phyloP scores from a whole-genome alignment of 1,140 invertebrate genomes.

The Pteromalus puparum region DNA sequence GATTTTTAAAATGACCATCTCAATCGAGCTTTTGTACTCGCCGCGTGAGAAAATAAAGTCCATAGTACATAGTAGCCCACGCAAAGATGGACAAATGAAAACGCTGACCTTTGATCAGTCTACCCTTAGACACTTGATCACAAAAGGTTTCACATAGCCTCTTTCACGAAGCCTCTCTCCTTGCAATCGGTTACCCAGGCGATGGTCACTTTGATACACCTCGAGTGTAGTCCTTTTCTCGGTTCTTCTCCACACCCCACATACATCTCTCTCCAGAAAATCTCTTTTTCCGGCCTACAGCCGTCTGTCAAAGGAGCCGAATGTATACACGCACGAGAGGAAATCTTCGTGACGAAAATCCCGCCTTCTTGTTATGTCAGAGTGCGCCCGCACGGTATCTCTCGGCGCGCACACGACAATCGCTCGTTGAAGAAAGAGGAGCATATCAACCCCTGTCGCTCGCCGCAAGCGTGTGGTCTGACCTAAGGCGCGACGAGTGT shows the following conservation, averaged over 20 bases:
- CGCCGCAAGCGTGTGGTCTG: constrained; percentile 44
- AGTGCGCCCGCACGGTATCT: constrained; percentile 41
- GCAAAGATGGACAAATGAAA: constrained; percentile 6
- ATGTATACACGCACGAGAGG: not conserved
- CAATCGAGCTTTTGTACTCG: too few relatives aligned
- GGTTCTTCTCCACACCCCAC: not conserved
- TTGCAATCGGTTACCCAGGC: constrained; percentile 61
- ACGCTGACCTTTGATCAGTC: not conserved
- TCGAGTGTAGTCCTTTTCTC: constrained; percentile 36
- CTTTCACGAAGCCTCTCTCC: constrained; percentile 50
- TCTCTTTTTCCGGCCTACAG: constrained; percentile 47
- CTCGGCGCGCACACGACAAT: not conserved
- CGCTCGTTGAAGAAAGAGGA: constrained; percentile 16
- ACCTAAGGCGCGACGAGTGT: constrained; percentile 57
- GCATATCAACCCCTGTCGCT: not conserved
- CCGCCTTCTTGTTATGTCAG: constrained; percentile 64
- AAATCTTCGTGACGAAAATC: constrained; percentile 11
- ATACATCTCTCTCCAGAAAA: constrained; percentile 50
- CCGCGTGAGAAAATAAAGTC: too few relatives aligned
- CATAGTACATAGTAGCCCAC: not conserved
- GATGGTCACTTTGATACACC: constrained; percentile 67
- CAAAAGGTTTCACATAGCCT: constrained; percentile 51
- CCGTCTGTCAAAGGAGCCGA: not conserved
- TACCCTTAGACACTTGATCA: not conserved
- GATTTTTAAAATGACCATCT: too few relatives aligned